These are phyloP conservation scores for Caenorhabditis macrosperma DNA, from an alignment of 2,888 invertebrate species.

Conservation along the genomic window DNA sequence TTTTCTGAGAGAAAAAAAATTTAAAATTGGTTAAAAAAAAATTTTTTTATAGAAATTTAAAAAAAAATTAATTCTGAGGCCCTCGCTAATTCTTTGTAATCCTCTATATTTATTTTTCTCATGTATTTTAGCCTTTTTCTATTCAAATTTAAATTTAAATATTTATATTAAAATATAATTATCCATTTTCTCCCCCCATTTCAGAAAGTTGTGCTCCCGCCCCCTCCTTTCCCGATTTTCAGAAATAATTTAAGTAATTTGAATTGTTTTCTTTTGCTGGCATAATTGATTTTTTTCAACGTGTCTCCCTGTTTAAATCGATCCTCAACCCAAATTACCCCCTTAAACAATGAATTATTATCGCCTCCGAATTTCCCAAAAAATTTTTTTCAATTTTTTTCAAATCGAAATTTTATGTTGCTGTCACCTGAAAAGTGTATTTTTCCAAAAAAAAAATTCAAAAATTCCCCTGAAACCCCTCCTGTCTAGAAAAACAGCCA, in stretches of 20 bases:
- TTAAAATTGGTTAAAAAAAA: no score
- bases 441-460: neutral
- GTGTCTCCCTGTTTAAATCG: slow-evolving; percentile 21
- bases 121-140: no score
- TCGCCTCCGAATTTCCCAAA: neutral
- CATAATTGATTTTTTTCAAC: slow-evolving; percentile 7
- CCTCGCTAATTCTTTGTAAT: no score
- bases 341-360: slow-evolving; percentile 1
- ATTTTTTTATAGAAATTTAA: no score
- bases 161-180: no score
- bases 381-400: neutral
- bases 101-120: no score
- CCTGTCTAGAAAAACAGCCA: neutral
- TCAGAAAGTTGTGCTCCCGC: no score
- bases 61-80: no score
- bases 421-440: neutral
- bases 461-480: neutral
- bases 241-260: slow-evolving; percentile 25
- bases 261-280: slow-evolving; percentile 3
- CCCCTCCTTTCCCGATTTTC: no score
- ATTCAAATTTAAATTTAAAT: no score
- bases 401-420: neutral
- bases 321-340: neutral
- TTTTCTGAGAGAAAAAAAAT: no score
- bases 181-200: no score